Conservation (phyloP, 2,113 vertebrate genomes). For the Porphyrio hochstetteri region DNA sequence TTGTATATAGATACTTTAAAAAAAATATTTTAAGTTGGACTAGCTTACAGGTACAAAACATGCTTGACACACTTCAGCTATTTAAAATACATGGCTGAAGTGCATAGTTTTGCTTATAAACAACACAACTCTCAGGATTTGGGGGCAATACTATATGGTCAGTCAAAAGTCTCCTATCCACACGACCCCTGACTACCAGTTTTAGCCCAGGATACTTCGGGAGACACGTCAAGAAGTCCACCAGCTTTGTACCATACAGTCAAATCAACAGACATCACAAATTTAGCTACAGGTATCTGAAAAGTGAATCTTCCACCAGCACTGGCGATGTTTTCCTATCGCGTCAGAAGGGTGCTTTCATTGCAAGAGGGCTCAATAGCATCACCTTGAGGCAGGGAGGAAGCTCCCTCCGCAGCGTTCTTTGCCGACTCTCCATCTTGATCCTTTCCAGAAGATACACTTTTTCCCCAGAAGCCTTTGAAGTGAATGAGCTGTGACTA, state of each 20-base stretch:
- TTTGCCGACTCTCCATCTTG: background rate
- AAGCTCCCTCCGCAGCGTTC: background rate
- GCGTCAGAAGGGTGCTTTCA: background rate
- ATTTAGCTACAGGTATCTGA: background rate
- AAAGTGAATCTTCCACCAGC: background rate
- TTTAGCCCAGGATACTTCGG: background rate
- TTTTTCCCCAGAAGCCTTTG: background rate
- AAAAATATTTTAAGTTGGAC: background rate
- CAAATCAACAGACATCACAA: background rate
- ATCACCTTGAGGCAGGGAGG: background rate
- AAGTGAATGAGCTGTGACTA: background rate
- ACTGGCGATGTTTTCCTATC: background rate
- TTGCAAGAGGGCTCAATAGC: background rate
- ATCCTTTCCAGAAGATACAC: background rate
- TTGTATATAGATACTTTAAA: background rate
- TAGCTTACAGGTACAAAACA: background rate
- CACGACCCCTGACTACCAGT: background rate
- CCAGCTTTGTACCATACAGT: background rate
- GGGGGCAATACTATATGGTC: rapidly evolving
- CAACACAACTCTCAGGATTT: background rate
- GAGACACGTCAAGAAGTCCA: background rate
- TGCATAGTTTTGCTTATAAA: background rate
- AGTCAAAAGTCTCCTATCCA: background rate
- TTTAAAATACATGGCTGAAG: background rate
- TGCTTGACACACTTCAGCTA: background rate